phyloP scores from a whole-genome alignment of 1,140 invertebrate genomes.

The Rhopalosiphum maidis region DNA sequence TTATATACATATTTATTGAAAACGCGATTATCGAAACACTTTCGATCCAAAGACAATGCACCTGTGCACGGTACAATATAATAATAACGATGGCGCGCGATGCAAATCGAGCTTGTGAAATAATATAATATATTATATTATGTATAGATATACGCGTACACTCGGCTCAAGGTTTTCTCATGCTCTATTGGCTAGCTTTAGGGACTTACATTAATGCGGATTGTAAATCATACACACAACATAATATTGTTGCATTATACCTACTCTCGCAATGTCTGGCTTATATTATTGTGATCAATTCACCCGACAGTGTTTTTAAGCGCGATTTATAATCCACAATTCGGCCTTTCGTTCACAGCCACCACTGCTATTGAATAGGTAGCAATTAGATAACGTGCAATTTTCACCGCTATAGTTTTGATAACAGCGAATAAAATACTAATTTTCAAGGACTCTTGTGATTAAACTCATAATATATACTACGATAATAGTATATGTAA shows the following conservation, averaged over 20 bases:
- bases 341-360: background rate
- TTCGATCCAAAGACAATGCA: conserved; percentile 20
- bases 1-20: background rate
- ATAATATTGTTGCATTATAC: background rate
- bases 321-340: background rate
- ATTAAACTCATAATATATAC: background rate
- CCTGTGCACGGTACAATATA: background rate
- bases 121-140: background rate
- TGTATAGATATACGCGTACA: background rate
- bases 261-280: background rate
- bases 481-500: background rate
- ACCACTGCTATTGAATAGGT: background rate
- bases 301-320: background rate
- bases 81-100: background rate
- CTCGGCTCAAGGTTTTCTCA: conserved; percentile 17
- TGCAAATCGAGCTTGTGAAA: conserved; percentile 31
- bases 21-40: background rate
- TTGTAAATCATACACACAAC: background rate
- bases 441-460: background rate
- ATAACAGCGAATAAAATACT: background rate
- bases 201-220: background rate
- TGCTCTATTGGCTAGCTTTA: conserved; percentile 41
- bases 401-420: conserved; percentile 7
- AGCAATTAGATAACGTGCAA: background rate
- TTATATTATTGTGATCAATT: background rate